Conservation (phyloP, 2,113 vertebrate species). For the Ammodramus savannarum region DNA sequence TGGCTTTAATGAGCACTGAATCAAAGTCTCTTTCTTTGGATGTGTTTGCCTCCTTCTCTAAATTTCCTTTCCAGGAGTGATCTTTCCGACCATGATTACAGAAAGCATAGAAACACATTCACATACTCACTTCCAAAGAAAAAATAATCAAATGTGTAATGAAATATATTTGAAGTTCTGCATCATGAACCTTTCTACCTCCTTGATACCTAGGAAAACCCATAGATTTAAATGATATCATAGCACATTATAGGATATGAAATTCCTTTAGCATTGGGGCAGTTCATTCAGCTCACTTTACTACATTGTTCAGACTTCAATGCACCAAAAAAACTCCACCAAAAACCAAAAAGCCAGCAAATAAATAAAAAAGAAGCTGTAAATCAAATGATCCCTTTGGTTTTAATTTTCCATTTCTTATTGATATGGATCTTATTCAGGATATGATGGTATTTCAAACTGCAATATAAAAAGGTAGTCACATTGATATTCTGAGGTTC, state of each 20-base stretch:
- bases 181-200: background rate
- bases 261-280: background rate
- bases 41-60: background rate
- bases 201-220: background rate
- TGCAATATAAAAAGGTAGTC: background rate
- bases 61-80: background rate
- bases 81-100: background rate
- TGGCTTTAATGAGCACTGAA: background rate
- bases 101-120: background rate
- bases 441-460: background rate
- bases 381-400: background rate
- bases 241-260: background rate
- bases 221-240: background rate
- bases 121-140: background rate
- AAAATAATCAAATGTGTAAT: background rate
- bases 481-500: background rate
- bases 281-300: background rate
- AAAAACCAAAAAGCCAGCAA: background rate
- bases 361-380: background rate
- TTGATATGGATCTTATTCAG: background rate
- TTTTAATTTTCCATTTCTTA: background rate
- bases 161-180: background rate
- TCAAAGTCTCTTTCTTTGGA: background rate
- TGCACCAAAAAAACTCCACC: background rate
- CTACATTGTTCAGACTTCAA: background rate